Evolutionary conservation across 2,888 invertebrate genomes (phyloP), one percentile per base, ranked within the genome.

Genomic region (Agrotis segetum): DNA sequence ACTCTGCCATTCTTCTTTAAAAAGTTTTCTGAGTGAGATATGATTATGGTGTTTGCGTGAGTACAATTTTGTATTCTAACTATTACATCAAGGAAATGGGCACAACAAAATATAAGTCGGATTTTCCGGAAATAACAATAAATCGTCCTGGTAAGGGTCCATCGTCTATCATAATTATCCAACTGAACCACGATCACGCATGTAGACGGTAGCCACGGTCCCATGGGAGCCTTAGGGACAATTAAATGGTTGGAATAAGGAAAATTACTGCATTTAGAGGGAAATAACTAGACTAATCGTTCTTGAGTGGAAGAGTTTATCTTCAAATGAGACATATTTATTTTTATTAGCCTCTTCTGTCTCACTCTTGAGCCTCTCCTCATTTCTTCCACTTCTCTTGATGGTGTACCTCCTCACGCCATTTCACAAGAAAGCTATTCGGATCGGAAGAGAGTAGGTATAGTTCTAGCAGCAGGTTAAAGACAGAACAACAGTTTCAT

Each of bases 131-230:
- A 75, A 73, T 50, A 63, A 74, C 64, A 55, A 79, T 79, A 60
- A 59, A 79, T 79, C 50, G 58, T 63, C 50, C 14, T 17, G 52
- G 34, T 55, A n/a, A 75, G 64, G 74, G 66, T 21, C 40, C 40
- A 24, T 66, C 60, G 44, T 74, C 61, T 61, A 74, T 76, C 66
- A 61, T 79, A 74, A 76, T 79, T 79, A 65, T 19, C 21, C 29
- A 79, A 16, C 56, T 56, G 56, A 47, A 56, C 60, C 50, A 13
- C 24, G 55, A 67, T 53, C 62, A 67, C 49, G 46, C n/a, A 76
- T 55, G 24, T 49, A 47, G 40, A 16, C 13, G 34, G 19, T 49
- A 56, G 50, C 24, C 13, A 46, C 19, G 13, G 5, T 50, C 67
- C 17, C 40, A 24, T 59, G 58, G 46, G 81, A 56, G 19, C 13